These are phyloP conservation scores for Lamproptera curius DNA, from an alignment of 2,888 invertebrate genomes.

Conservation along the genomic window DNA sequence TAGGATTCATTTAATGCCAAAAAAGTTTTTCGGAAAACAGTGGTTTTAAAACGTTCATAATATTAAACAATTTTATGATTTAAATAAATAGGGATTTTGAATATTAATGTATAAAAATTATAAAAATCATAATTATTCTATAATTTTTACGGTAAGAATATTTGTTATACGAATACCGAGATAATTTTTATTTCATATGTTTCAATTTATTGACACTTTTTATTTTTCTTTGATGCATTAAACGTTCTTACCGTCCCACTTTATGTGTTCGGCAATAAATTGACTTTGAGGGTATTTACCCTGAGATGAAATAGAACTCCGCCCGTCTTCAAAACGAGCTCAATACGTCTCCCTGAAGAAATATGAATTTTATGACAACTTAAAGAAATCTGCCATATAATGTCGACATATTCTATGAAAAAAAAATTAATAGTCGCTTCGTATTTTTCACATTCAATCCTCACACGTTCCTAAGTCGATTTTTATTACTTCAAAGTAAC, in stretches of 20 bases:
- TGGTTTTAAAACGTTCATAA: too few relatives aligned
- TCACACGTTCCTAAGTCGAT: conserved; percentile 66
- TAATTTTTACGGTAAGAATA: too few relatives aligned
- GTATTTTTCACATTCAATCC: conserved; percentile 48
- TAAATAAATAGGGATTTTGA: too few relatives aligned
- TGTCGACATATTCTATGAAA: conserved; percentile 25
- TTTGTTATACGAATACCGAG: too few relatives aligned
- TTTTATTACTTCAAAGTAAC: conserved; percentile 69
- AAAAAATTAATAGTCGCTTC: conserved; percentile 27
- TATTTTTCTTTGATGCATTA: too few relatives aligned
- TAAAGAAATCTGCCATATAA: conserved; percentile 34
- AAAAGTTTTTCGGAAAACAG: too few relatives aligned
- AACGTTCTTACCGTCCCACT: conserved; percentile 36
- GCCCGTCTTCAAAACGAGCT: conserved; percentile 54
- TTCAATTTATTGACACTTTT: too few relatives aligned
- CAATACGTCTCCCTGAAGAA: conserved; percentile 44
- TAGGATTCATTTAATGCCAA: too few relatives aligned
- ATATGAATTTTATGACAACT: conserved; percentile 40
- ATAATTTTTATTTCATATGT: too few relatives aligned
- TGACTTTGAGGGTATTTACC: conserved; percentile 66
- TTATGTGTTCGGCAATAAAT: conserved; percentile 60
- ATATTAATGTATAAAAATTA: too few relatives aligned
- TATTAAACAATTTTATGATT: too few relatives aligned
- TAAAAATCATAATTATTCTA: too few relatives aligned
- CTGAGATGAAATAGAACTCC: conserved; percentile 62